Conservation (phyloP, 2,113 vertebrate species). For the Labeo rohita region DNA sequence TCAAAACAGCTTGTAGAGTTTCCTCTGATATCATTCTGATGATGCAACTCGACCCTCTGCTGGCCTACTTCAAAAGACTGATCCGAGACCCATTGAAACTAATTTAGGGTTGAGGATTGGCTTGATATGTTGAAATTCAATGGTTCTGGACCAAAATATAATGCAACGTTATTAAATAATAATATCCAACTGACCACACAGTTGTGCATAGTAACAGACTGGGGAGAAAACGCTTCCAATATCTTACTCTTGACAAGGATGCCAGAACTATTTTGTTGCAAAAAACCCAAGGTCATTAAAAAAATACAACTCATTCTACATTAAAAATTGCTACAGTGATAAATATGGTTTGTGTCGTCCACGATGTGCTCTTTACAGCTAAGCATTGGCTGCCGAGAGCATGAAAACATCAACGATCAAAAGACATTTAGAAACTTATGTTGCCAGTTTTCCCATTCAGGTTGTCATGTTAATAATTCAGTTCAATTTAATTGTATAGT, state of each 20-base stretch:
- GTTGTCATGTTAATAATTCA: conserved; percentile 9
- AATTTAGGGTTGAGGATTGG: not conserved
- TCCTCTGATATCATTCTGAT: conserved; percentile 20
- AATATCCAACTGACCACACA: conserved; percentile 4
- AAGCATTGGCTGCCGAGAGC: conserved; percentile 4
- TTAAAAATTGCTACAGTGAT: not conserved
- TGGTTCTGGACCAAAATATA: not conserved
- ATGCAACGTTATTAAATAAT: not conserved
- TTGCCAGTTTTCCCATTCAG: not conserved
- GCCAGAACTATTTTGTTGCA: not conserved
- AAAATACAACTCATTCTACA: not conserved
- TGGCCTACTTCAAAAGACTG: conserved; percentile 15
- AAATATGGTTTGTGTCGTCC: not conserved
- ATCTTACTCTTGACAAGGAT: not conserved
- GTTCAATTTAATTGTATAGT: not conserved
- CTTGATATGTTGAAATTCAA: not conserved
- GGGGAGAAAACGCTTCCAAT: not conserved
- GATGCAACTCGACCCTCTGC: not conserved
- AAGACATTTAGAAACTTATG: conserved; percentile 1
- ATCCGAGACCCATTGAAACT: not conserved
- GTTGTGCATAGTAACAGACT: not conserved
- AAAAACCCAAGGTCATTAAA: not conserved
- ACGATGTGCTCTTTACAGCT: not conserved
- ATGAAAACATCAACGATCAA: not conserved
- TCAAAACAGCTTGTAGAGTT: not conserved